Evolutionary conservation across 2,888 invertebrate genomes (phyloP).

Genomic region (Microctonus aethiopoides): DNA sequence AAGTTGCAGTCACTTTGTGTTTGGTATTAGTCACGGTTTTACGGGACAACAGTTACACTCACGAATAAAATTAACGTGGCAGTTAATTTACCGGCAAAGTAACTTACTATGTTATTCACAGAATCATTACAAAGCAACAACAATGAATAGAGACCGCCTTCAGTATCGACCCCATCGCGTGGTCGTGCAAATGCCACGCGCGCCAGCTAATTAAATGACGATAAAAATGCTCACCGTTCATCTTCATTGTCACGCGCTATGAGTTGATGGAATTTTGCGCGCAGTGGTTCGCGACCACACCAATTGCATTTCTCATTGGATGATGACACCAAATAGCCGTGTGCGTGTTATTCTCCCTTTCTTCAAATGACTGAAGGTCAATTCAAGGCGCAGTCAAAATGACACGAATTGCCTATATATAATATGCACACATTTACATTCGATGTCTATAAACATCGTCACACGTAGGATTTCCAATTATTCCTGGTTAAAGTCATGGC

Average conservation of each 20-base stretch:
- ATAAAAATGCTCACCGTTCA: constrained; percentile 40
- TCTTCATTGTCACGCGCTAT: constrained; percentile 36
- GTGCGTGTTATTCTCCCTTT: constrained; percentile 12
- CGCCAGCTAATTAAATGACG: constrained; percentile 51
- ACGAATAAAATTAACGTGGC: constrained; percentile 11
- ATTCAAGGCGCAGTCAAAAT: not conserved
- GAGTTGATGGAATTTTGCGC: constrained; percentile 38
- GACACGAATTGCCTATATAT: not conserved
- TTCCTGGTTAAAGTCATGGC: constrained; percentile 34
- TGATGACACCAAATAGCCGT: constrained; percentile 11
- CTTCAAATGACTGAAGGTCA: not conserved
- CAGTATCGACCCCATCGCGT: constrained; percentile 38
- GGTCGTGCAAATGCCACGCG: constrained; percentile 42
- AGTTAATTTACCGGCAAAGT: constrained; percentile 6
- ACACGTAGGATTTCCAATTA: constrained; percentile 28
- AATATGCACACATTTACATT: too few relatives aligned
- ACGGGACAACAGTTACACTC: not conserved
- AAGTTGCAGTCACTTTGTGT: not conserved
- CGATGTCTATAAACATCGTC: constrained; percentile 2
- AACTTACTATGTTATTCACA: constrained; percentile 13
- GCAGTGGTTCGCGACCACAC: constrained; percentile 24
- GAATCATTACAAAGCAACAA: constrained; percentile 6
- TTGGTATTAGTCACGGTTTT: constrained; percentile 8
- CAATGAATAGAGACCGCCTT: constrained; percentile 9
- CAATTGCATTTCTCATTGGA: constrained; percentile 24